Evolutionary conservation across 1,140 invertebrate genomes (phyloP), one percentile per base, ranked within the genome.

Genomic region (Halictus rubicundus): DNA sequence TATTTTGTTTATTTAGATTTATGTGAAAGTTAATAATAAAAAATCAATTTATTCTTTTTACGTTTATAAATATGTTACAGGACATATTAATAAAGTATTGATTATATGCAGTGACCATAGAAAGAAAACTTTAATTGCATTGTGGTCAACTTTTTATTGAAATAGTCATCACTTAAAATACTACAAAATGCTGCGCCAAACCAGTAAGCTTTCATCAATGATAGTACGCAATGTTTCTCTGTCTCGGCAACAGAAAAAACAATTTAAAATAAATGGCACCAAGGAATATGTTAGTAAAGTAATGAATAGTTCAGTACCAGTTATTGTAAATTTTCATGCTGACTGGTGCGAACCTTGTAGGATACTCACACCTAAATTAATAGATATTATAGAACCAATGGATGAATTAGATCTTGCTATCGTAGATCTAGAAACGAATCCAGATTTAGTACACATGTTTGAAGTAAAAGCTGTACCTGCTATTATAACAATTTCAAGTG

Each of bases 271-370:
- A 61, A 93, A 93, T 68, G 93, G 94, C 72, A 94, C 94, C 80
- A 94, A 92, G 46, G 94, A 94, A 70, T 95, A 95, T 88, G 89
- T 94, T 54, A 88, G 92, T 27, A 95, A 97, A 94, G 96, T 97
- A 46, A 96, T 97, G 95, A 96, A 97, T 88, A 97, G 96, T 87
- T 94, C 95, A 57, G 95, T 96, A 84, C 96, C 97, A 37, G 96
- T 97, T 10, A 96, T 97, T 91, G 96, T 97, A 4, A 97, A 97
- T 91, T 97, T 97, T 89, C 97, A 97, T 87, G 97, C 97, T 7
- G 96, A 97, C 83, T 99, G 98, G 98, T 97, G 98, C 93, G 98
- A 98, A 88, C 98, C 98, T 0, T 99, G 98, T 91, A 98, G 98
- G 93, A 96, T 98, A 74, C 94, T 99, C 3, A 98, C 97, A 19